These are phyloP conservation scores for Eledona agricola DNA, from an alignment of 2,888 invertebrate species.

Conservation along the genomic window DNA sequence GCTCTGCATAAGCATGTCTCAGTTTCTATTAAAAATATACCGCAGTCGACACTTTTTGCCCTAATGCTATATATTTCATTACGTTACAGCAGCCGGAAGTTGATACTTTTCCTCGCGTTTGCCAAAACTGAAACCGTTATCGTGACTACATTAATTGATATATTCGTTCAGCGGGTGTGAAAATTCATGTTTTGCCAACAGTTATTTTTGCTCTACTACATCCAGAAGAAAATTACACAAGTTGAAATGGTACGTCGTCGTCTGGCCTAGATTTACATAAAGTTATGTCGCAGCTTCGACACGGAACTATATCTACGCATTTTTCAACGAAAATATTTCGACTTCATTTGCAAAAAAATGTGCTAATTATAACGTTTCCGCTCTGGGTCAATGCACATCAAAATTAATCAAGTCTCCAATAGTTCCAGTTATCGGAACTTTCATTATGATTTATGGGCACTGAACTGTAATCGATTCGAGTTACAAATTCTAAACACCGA, in stretches of 20 bases:
- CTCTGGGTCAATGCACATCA: slow-evolving; percentile 14
- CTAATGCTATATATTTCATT: too few relatives aligned
- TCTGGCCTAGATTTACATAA: slow-evolving; percentile 36
- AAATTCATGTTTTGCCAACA: slow-evolving; percentile 38
- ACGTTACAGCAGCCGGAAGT: too few relatives aligned
- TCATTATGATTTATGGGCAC: slow-evolving; percentile 23
- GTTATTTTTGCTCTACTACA: slow-evolving; percentile 42
- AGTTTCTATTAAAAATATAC: slow-evolving; percentile 1
- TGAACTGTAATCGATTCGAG: slow-evolving; percentile 15
- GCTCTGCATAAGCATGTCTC: neutral
- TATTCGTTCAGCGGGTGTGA: slow-evolving; percentile 11
- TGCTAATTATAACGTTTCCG: slow-evolving; percentile 18
- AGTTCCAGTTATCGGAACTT: slow-evolving; percentile 25
- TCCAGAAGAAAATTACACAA: slow-evolving; percentile 41
- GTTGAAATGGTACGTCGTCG: slow-evolving; percentile 28
- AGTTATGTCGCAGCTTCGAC: slow-evolving; percentile 12
- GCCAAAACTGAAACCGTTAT: slow-evolving; percentile 13
- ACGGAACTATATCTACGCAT: slow-evolving; percentile 6
- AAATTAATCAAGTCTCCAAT: slow-evolving; percentile 20
- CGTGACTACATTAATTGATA: slow-evolving; percentile 14
- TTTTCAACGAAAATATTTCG: slow-evolving; percentile 19
- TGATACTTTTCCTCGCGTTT: too few relatives aligned
- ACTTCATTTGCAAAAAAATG: slow-evolving; percentile 10
- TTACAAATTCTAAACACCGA: too few relatives aligned
- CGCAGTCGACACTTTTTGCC: neutral